Evolutionary conservation across 2,888 invertebrate genomes (phyloP), one percentile per base, ranked within the genome.

Genomic region (Diaperis boleti): DNA sequence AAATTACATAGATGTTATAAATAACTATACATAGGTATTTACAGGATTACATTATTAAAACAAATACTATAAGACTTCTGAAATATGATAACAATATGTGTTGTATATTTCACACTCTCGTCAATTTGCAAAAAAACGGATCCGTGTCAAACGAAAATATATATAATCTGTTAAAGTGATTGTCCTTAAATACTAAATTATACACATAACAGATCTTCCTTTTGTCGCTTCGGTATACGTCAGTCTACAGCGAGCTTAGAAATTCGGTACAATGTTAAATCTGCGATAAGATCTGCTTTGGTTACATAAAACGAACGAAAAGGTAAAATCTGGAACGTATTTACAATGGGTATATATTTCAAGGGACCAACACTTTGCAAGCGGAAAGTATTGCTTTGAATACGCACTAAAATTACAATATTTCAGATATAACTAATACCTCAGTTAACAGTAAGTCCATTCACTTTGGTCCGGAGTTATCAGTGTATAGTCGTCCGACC

Each of bases 21-120:
- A 76, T 80, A 79, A 78, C 79, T 80, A 79, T 81, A 81, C 80
- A 81, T 81, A 81, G 80, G 80, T 81, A 81, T 81, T 79, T 81
- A 81, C 81, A 81, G 70, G 75, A 74, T 67, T 75, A 73, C 68
- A 64, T 62, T 54, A 61, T 57, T 60, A 17, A 66, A 63, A 68
- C 59, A 60, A 66, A 50, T 66, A 65, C 62, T 68, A 66, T 59
- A 67, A 69, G 65, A 62, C 49, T 64, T 65, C 49, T 65, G 52
- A 68, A 65, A 65, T 62, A 55, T 61, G 57, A 41, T 65, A 64
- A 66, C 66, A 67, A 68, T 56, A 47, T 56, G 64, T 67, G 61
- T 65, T 69, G 63, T 45, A 64, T 65, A 59, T 44, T 59, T 62
- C 59, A 50, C 31, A 57, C 5, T 45, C 20, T 13, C 29, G 49